A percentile compares a stretch with the other conserved stretches of the same genome.
phyloP scores from a whole-genome alignment of 92 coral and sea anemone species.

The Porites divaricata region DNA sequence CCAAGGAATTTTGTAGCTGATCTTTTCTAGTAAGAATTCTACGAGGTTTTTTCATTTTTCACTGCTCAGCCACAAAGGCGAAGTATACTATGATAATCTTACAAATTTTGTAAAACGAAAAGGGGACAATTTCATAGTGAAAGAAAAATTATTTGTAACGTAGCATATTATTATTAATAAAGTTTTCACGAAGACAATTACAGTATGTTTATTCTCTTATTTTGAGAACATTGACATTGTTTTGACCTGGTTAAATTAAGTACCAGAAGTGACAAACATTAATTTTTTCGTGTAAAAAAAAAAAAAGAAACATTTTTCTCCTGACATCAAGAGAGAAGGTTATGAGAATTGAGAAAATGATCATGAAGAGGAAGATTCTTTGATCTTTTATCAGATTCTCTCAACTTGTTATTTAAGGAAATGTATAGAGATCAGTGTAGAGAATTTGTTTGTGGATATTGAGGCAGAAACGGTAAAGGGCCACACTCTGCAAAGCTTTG shows the following conservation, averaged over 20 bases:
- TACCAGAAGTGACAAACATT: too few relatives aligned
- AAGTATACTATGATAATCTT: neutral
- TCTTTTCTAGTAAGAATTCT: conserved; percentile 21
- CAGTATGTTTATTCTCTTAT: neutral
- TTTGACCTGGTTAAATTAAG: neutral
- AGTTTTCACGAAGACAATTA: neutral
- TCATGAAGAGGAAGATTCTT: too few relatives aligned
- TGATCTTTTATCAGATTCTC: too few relatives aligned
- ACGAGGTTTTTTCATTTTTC: neutral
- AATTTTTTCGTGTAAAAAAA: too few relatives aligned
- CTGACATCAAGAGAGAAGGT: too few relatives aligned
- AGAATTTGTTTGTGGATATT: too few relatives aligned
- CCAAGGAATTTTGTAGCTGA: conserved; percentile 31
- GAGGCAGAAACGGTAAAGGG: too few relatives aligned
- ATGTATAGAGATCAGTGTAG: too few relatives aligned
- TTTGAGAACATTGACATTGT: neutral
- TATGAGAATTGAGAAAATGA: too few relatives aligned
- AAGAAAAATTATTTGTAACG: conserved; percentile 15
- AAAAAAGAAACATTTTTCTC: too few relatives aligned
- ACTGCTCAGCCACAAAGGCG: neutral
- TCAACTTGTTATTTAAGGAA: too few relatives aligned
- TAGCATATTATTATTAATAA: conserved; percentile 14
- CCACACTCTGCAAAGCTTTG: too few relatives aligned
- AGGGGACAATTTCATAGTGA: conserved; percentile 14
- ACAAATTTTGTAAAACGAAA: conserved; percentile 23